Conservation (phyloP, 30 jellyfish, hydroid and myxozoan species). For the Pelagia noctiluca region DNA sequence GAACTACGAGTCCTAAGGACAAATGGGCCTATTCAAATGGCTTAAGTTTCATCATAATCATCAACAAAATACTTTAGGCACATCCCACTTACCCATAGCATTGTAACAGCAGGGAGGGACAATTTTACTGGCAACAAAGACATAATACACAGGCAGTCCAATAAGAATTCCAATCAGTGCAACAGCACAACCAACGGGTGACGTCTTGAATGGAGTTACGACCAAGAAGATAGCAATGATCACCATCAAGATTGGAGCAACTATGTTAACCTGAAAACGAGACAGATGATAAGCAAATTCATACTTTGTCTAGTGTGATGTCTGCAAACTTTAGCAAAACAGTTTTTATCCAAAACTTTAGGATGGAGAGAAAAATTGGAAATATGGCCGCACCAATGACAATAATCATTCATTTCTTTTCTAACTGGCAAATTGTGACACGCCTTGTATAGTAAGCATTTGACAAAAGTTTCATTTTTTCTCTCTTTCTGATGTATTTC, state of each 20-base stretch:
- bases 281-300: neutral
- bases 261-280: conserved; percentile 63
- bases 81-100: conserved; percentile 31
- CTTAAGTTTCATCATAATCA: neutral
- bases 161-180: conserved; percentile 75
- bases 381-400: too few species aligned
- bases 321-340: too few species aligned
- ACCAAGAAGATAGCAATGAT: conserved; percentile 74
- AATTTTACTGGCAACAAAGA: conserved; percentile 60
- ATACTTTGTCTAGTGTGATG: too few species aligned
- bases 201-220: conserved; percentile 76
- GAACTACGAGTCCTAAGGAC: too few species aligned
- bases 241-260: conserved; percentile 84
- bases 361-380: too few species aligned
- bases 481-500: too few species aligned
- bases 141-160: conserved; percentile 87
- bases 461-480: too few species aligned
- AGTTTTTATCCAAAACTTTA: too few species aligned
- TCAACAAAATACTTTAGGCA: neutral
- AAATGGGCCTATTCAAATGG: neutral
- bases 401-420: too few species aligned
- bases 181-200: conserved; percentile 69
- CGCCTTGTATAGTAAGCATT: too few species aligned
- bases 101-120: conserved; percentile 63
- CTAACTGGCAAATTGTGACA: too few species aligned